phyloP scores from a whole-genome alignment of 2,113 vertebrate genomes.

The Eolophus roseicapilla region DNA sequence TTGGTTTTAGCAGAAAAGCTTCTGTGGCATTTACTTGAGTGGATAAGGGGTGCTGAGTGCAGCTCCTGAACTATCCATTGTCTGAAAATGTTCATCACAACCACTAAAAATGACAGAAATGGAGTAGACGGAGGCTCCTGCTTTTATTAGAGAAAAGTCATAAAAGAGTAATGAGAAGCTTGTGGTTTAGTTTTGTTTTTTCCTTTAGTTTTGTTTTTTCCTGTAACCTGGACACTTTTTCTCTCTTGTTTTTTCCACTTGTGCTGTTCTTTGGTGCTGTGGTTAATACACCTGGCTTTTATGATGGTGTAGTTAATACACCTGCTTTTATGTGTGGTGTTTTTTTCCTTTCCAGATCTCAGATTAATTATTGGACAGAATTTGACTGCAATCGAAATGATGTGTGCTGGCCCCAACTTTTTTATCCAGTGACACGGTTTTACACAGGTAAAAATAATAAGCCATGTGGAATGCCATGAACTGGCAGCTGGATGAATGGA shows the following conservation, averaged over 20 bases:
- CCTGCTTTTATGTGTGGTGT: neutral
- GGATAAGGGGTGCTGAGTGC: neutral
- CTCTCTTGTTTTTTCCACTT: neutral
- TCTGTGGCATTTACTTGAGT: neutral
- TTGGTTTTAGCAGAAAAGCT: neutral
- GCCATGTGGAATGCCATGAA: neutral
- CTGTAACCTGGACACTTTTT: neutral
- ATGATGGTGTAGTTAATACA: neutral
- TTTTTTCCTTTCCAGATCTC: constrained; percentile 75
- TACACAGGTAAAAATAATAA: constrained; percentile 82
- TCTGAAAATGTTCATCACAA: neutral
- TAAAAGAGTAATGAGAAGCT: neutral
- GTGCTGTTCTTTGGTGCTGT: neutral
- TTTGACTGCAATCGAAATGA: constrained; percentile 93
- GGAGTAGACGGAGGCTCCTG: neutral
- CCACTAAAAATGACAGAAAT: neutral
- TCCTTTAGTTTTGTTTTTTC: neutral
- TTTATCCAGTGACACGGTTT: constrained; percentile 85
- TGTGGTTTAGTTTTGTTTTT: neutral
- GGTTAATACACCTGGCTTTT: neutral
- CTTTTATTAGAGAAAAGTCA: neutral
- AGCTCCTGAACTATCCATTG: neutral
- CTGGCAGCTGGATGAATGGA: accelerated
- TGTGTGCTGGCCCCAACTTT: constrained; percentile 91
- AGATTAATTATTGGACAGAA: constrained; percentile 86